Evolutionary conservation across 2,888 invertebrate genomes (phyloP).

Genomic region (Panzeria rudis): DNA sequence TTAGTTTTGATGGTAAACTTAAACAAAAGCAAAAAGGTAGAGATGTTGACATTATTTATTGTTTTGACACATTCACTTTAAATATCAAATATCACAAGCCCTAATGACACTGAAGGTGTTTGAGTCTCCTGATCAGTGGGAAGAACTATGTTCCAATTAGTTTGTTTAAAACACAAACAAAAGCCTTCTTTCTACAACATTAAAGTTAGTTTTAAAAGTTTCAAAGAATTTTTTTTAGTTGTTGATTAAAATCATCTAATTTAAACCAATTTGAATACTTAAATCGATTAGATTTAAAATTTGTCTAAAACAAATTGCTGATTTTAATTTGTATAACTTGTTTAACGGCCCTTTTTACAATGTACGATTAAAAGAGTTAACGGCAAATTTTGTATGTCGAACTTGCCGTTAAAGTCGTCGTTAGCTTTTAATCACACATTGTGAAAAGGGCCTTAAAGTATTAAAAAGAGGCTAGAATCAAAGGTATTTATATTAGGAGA

Average conservation of each 20-base stretch:
- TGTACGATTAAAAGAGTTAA: too few relatives aligned
- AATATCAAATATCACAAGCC: constrained; percentile 47
- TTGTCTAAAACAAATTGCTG: background rate
- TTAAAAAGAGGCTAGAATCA: background rate
- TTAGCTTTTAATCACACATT: too few relatives aligned
- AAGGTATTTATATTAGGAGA: too few relatives aligned
- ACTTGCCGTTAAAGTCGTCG: too few relatives aligned
- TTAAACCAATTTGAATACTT: constrained; percentile 41
- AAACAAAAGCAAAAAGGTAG: background rate
- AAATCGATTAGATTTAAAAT: background rate
- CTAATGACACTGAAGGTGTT: constrained; percentile 1
- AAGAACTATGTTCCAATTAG: constrained; percentile 3
- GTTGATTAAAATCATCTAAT: constrained; percentile 23
- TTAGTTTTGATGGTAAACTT: background rate
- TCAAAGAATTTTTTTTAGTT: background rate
- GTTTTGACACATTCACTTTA: constrained; percentile 56
- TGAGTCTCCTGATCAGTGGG: background rate
- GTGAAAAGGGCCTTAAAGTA: too few relatives aligned
- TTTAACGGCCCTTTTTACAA: too few relatives aligned
- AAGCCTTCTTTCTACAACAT: background rate
- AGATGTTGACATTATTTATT: constrained; percentile 3
- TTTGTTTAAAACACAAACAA: background rate
- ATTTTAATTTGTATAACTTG: background rate
- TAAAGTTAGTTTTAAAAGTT: background rate
- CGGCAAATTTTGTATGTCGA: too few relatives aligned